Base-by-base conservation (phyloP, 2,888 invertebrate species). In the Gastrophysa polygoni region DNA sequence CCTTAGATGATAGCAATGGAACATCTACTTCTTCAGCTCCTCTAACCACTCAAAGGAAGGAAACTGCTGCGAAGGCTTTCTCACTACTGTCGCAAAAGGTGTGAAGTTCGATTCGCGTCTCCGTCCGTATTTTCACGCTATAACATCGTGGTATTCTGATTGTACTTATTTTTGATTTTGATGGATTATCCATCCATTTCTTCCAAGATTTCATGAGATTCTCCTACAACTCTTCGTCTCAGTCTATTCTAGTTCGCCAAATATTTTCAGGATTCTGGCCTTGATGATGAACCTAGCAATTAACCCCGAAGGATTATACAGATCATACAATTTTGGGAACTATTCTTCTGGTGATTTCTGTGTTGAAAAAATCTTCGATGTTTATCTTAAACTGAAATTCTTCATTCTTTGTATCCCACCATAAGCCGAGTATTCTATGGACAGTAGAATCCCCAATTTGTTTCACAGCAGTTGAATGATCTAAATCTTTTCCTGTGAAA, bases 271-370 rank as follows among this genome's bases (percentile, higher is more conserved):
- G 8, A 21, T 18, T 48, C 14, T 48, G 10, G 20, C 20, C 7
- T 11, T 48, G 3, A 48, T 48, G n/a, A 24, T 48, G 11, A 48
- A 48, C 20, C 48, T n/a, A n/a, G 48, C 20, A n/a, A 48, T 48
- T 24, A 21, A 48, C 14, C 48, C 48, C n/a, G 24, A 21, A 1
- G 48, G 48, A n/a, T 48, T 14, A 24, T n/a, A 48, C 10, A 48
- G 6, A 21, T 24, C 48, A 48, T 48, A 48, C 5, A 2, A 28
- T 28, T 21, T 48, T 48, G 21, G 1, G 11, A 3, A 48, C 21
- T 10, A 10, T 14, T 48, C 24, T 48, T 21, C 28, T 48, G 21
- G 28, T 48, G 4, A 28, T n/a, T 11, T 5, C 28, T 10, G 1
- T 3, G 14, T 21, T 14, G n/a, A n/a, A n/a, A 21, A 1, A 1